Percentiles rank a stretch among this genome's conserved stretches.
Evolutionary conservation across 1,140 invertebrate species (phyloP).

Genomic region (Heliconius melpomene): DNA sequence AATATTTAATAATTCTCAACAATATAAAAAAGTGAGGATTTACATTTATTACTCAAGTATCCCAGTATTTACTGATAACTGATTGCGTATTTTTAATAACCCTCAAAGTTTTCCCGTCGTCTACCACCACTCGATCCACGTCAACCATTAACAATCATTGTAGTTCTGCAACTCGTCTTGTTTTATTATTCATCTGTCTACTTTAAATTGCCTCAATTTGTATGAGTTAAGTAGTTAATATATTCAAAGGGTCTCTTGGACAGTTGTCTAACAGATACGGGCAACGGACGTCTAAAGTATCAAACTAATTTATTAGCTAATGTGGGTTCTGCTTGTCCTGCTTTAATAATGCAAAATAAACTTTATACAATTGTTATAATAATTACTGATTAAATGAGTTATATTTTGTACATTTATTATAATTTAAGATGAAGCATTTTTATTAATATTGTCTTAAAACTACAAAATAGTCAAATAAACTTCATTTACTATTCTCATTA

Average conservation of each 20-base stretch:
- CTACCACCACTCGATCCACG: slow-evolving; percentile 4
- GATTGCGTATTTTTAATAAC: not conserved
- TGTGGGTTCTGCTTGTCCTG: slow-evolving; percentile 4
- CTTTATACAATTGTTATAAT: not conserved
- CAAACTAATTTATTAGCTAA: slow-evolving; percentile 32
- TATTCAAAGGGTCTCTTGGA: slow-evolving; percentile 43
- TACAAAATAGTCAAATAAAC: too few relatives aligned
- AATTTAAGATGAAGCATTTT: too few relatives aligned
- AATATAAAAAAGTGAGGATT: too few relatives aligned
- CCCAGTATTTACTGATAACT: not conserved
- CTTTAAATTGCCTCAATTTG: slow-evolving; percentile 44
- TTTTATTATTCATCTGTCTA: slow-evolving; percentile 43
- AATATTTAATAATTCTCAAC: too few relatives aligned
- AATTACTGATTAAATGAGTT: too few relatives aligned
- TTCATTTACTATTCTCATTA: not conserved
- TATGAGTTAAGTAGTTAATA: slow-evolving; percentile 43
- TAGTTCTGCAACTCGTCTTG: slow-evolving; percentile 19
- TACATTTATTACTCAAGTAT: not conserved
- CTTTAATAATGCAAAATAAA: slow-evolving; percentile 1
- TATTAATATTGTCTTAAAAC: too few relatives aligned
- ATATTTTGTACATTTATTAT: too few relatives aligned
- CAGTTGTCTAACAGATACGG: slow-evolving; percentile 41
- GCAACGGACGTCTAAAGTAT: slow-evolving; percentile 27
- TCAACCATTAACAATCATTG: slow-evolving; percentile 33
- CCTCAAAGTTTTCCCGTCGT: not conserved